Percentiles rank a stretch among this genome's conserved stretches.
phyloP scores from a whole-genome alignment of 1,140 invertebrate genomes.

The Philotrypesis tridentata region DNA sequence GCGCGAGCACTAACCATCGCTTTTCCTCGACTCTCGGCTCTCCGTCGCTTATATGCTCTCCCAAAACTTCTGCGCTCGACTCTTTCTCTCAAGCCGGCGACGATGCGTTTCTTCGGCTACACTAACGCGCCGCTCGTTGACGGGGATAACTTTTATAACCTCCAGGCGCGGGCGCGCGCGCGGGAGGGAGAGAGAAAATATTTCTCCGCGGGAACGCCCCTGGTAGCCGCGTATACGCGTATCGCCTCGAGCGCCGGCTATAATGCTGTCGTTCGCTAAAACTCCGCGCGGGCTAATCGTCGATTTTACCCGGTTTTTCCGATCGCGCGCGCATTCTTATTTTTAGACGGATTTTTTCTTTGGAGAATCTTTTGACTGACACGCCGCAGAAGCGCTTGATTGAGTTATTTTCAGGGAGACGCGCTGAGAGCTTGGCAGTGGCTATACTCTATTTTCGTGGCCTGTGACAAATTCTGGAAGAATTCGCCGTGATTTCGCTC shows the following conservation, averaged over 20 bases:
- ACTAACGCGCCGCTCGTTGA: slow-evolving; percentile 56
- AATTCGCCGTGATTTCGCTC: no score
- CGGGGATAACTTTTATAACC: slow-evolving; percentile 67
- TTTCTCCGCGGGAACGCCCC: slow-evolving; percentile 52
- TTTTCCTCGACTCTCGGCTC: background rate
- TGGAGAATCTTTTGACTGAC: no score
- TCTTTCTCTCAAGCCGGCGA: background rate
- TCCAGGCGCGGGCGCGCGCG: slow-evolving; percentile 52
- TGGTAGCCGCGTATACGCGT: no score
- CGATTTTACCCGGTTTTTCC: background rate
- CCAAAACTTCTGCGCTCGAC: background rate
- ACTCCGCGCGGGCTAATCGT: background rate
- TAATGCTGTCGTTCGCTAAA: slow-evolving; percentile 42
- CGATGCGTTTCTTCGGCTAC: slow-evolving; percentile 3
- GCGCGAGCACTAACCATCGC: slow-evolving; percentile 39
- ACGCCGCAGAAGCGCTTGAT: no score
- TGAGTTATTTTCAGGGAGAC: slow-evolving; percentile 33
- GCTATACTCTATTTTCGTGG: slow-evolving; percentile 27
- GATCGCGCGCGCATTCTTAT: background rate
- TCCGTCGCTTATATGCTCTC: background rate
- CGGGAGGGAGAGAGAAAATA: slow-evolving; percentile 4
- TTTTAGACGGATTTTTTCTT: background rate
- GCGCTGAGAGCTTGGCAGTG: no score
- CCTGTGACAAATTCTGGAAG: background rate
- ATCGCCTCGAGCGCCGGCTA: slow-evolving; percentile 54